Conservation (phyloP, 2,888 invertebrate genomes). For the Lasioglossum calceatum region DNA sequence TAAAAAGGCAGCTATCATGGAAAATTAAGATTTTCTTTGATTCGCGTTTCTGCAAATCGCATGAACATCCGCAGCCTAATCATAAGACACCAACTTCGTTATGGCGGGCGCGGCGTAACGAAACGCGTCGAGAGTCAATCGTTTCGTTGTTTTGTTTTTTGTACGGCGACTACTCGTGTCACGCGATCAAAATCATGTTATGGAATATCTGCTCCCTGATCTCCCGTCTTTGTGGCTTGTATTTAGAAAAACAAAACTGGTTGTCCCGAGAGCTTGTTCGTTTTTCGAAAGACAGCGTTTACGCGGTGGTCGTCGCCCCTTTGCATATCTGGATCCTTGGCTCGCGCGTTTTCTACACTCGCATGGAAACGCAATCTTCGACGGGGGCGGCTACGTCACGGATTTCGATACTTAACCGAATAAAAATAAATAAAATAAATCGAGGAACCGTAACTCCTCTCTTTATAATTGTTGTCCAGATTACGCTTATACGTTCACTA, state of each 20-base stretch:
- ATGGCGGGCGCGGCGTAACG: not conserved
- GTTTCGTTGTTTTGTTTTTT: not conserved
- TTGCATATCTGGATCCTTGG: slow-evolving; percentile 20
- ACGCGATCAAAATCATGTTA: not conserved
- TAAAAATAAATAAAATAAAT: not conserved
- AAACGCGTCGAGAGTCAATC: not conserved
- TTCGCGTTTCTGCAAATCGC: too few species aligned
- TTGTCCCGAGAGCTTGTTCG: slow-evolving; percentile 67
- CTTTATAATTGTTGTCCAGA: slow-evolving; percentile 25
- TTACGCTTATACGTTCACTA: slow-evolving; percentile 54
- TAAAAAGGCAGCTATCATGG: too few species aligned
- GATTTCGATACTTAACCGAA: slow-evolving; percentile 4
- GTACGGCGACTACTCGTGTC: not conserved
- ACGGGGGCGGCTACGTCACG: slow-evolving; percentile 5
- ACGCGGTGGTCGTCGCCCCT: slow-evolving; percentile 56
- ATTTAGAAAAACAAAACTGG: slow-evolving; percentile 59
- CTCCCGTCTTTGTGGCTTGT: slow-evolving; percentile 61
- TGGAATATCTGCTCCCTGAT: slow-evolving; percentile 44
- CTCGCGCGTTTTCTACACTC: not conserved
- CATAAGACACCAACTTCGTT: not conserved
- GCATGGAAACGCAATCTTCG: not conserved
- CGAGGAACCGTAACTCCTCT: slow-evolving; percentile 11
- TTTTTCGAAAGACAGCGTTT: slow-evolving; percentile 54
- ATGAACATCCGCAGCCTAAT: not conserved
- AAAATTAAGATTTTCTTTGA: too few species aligned